These are phyloP conservation scores for Myiothlypis coronata DNA, from an alignment of 2,797 vertebrate genomes.

Conservation along the genomic window DNA sequence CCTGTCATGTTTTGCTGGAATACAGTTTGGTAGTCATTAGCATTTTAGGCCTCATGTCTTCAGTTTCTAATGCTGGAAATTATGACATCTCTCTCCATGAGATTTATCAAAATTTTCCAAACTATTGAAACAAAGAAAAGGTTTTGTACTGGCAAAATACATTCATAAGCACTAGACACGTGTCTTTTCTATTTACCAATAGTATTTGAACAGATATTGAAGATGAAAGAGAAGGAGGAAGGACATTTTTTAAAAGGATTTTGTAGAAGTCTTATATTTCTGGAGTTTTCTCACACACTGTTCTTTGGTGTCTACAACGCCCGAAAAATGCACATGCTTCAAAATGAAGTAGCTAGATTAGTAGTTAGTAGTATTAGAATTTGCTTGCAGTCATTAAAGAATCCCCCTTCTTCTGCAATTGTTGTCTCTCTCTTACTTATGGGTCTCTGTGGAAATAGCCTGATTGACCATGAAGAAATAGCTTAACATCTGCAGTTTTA, in stretches of 20 bases:
- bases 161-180: background rate
- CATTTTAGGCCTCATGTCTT: background rate
- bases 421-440: background rate
- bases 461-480: background rate
- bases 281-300: background rate
- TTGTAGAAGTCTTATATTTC: background rate
- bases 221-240: background rate
- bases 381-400: background rate
- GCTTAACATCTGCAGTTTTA: background rate
- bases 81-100: background rate
- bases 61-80: background rate
- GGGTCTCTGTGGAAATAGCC: background rate
- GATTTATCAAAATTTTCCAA: background rate
- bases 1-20: background rate
- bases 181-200: background rate
- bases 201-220: background rate
- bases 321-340: background rate
- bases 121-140: background rate
- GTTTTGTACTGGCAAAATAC: background rate
- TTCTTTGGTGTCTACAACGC: background rate
- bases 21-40: background rate
- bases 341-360: background rate
- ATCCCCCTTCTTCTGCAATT: background rate
- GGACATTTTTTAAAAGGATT: background rate
- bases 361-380: background rate